These are phyloP conservation scores for Emys orbicularis DNA, from an alignment of 2,797 vertebrate genomes.

Conservation along the genomic window DNA sequence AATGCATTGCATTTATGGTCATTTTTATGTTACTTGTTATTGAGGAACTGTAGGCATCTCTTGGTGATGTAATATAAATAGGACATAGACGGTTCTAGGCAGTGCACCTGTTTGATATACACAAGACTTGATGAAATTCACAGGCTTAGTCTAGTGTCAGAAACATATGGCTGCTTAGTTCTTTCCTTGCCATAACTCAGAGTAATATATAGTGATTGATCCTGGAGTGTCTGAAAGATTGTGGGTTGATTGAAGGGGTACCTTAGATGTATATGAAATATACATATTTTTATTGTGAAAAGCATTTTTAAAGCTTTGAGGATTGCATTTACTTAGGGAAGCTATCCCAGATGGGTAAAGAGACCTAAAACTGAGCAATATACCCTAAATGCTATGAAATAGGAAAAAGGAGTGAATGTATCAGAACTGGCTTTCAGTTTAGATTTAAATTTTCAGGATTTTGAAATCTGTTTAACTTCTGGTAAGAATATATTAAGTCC, in stretches of 20 bases:
- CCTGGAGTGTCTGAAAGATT: constrained; percentile 9
- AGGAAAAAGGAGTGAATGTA: constrained; percentile 32
- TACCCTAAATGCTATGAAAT: constrained; percentile 27
- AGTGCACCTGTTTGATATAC: constrained; percentile 59
- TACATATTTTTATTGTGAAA: not conserved
- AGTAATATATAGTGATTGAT: not conserved
- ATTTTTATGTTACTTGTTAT: not conserved
- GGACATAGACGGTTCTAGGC: not conserved
- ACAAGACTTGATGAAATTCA: not conserved
- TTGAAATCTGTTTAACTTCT: constrained; percentile 54
- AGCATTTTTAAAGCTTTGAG: not conserved
- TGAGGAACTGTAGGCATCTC: not conserved
- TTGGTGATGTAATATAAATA: not conserved
- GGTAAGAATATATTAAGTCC: constrained; percentile 52
- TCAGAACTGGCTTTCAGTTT: constrained; percentile 3
- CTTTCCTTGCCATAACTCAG: not conserved
- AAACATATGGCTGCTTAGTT: not conserved
- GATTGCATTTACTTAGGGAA: not conserved
- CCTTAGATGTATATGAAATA: not conserved
- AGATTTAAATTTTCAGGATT: constrained; percentile 26
- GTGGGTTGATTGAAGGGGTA: not conserved
- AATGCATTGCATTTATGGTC: not conserved
- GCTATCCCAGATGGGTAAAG: constrained; percentile 57
- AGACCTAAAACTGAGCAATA: constrained; percentile 59
- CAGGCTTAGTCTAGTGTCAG: not conserved